Conservation (phyloP, 2,113 vertebrate genomes). For the Budorcas taxicolor region DNA sequence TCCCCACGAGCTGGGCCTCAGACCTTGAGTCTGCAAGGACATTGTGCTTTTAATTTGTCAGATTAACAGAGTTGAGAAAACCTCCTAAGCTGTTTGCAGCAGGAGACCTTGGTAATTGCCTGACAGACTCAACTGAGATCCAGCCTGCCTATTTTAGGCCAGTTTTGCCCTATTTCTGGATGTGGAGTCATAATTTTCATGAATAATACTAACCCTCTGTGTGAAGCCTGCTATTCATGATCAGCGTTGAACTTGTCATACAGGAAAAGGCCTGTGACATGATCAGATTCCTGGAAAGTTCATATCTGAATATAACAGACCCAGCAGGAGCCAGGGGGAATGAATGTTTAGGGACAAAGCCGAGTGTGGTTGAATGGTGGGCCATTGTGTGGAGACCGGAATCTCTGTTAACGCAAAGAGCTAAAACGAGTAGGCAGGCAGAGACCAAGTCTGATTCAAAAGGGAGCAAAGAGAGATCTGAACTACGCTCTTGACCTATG, state of each 20-base stretch:
- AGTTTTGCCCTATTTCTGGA: conserved; percentile 56
- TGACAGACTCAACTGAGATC: conserved; percentile 14
- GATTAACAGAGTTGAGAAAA: conserved; percentile 34
- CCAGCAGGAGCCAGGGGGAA: conserved; percentile 39
- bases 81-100: conserved; percentile 15
- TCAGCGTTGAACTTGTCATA: conserved; percentile 20
- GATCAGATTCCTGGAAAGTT: conserved; percentile 61
- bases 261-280: conserved; percentile 45
- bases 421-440: conserved; percentile 9
- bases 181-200: conserved; percentile 64
- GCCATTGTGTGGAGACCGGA: conserved; percentile 38
- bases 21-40: background rate
- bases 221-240: conserved; percentile 52
- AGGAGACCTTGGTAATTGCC: conserved; percentile 44
- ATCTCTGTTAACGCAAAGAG: background rate
- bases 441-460: conserved; percentile 22
- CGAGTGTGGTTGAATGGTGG: conserved; percentile 33
- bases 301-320: conserved; percentile 46
- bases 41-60: conserved; percentile 3
- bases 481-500: background rate
- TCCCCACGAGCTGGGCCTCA: background rate
- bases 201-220: conserved; percentile 31
- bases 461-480: background rate
- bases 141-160: conserved; percentile 26
- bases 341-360: conserved; percentile 40